Evolutionary conservation across 2,888 invertebrate species (phyloP).

Genomic region (Melieria crassipennis): DNA sequence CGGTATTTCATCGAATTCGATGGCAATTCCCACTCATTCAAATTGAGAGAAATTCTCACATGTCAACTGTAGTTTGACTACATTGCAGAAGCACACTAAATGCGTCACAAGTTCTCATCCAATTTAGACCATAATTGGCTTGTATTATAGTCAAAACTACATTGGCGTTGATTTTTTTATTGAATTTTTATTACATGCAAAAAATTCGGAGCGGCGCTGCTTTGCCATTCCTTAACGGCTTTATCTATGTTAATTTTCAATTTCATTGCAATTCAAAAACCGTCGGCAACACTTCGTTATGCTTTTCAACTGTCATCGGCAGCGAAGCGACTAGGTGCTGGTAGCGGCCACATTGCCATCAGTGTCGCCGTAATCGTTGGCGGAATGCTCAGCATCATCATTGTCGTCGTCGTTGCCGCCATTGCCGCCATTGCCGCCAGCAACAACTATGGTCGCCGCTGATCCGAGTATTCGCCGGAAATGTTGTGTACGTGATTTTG

Average conservation of each 20-base stretch:
- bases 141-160: too few species aligned
- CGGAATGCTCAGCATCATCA: conserved; percentile 43
- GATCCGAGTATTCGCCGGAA: conserved; percentile 52
- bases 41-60: too few species aligned
- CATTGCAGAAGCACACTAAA: too few species aligned
- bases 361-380: neutral
- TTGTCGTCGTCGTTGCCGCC: conserved; percentile 31
- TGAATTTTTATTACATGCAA: too few species aligned
- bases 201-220: too few species aligned
- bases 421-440: neutral
- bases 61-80: too few species aligned
- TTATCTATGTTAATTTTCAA: conserved; percentile 50
- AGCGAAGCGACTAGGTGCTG: conserved; percentile 9
- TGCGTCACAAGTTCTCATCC: too few species aligned
- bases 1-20: too few species aligned
- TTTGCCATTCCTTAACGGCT: conserved; percentile 11
- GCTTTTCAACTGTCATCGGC: conserved; percentile 29
- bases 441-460: conserved; percentile 12
- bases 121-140: too few species aligned
- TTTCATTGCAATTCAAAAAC: conserved; percentile 58
- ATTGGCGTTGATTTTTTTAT: too few species aligned
- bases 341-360: conserved; percentile 37
- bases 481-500: conserved; percentile 62
- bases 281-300: conserved; percentile 43
- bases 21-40: too few species aligned